Evolutionary conservation across 2,888 invertebrate genomes (phyloP), one percentile per base, ranked within the genome.

Genomic region (Argyresthia albistria): DNA sequence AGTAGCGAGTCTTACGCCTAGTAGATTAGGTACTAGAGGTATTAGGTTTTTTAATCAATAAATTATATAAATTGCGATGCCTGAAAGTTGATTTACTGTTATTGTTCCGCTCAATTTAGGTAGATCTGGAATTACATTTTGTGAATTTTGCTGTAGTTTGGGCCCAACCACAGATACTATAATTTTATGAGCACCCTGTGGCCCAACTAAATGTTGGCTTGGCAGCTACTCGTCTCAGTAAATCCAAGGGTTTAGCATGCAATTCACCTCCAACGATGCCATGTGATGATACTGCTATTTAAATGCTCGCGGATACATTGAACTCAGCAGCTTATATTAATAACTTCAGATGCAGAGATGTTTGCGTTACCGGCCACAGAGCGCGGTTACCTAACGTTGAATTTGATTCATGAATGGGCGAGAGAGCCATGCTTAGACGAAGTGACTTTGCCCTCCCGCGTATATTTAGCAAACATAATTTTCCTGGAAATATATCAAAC

Each of bases 381-480:
- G 68, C 66, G 62, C 66, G 69, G 84, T 84, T 80, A 83, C 82
- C 81, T 84, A 86, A 87, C 71, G 82, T 64, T 77, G 79, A 77
- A 79, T 80, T 83, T 87, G 86, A 84, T 86, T 87, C 87, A 86
- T 87, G 87, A 87, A 87, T 86, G 86, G 73, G 73, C 72, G 78
- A 75, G 73, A 69, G 73, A 60, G 66, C 61, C 58, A 62, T 67
- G 68, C 66, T 65, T 63, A 67, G 71, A 67, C 67, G 64, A 35
- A 43, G 43, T 16, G 42, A 43, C 43, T 50, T 46, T 45, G 52
- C 58, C 59, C 56, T 54, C 69, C 61, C 68, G 72, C 66, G 64
- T 81, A 82, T 80, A 83, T 84, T 82, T 86, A 84, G 82, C 76
- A 66, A 75, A 69, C 73, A 73, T 70, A 66, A 76, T 76, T 80